phyloP scores from a whole-genome alignment of 23 tunicate genomes.

The Clavelina lepadiformis region DNA sequence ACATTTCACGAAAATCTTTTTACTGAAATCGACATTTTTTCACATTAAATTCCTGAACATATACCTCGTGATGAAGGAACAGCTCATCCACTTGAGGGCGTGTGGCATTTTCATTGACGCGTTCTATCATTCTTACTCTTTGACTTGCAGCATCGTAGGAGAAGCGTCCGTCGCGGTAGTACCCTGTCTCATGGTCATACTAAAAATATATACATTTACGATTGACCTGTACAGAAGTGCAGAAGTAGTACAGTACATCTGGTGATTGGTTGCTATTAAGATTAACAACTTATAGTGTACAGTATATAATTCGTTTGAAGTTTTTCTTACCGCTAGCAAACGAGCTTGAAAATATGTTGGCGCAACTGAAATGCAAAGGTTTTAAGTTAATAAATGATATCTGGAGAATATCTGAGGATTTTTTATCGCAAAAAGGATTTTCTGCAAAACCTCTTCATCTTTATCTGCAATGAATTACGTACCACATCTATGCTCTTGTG shows the following conservation, averaged over 20 bases:
- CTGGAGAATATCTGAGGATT: too few relatives aligned
- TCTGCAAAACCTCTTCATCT: too few relatives aligned
- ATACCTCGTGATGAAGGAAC: constrained; percentile 10
- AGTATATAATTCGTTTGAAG: background rate
- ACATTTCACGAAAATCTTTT: background rate
- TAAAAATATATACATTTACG: too few relatives aligned
- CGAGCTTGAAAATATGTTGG: constrained; percentile 6
- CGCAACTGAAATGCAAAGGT: constrained; percentile 9
- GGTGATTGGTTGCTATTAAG: too few relatives aligned
- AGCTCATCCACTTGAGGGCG: constrained; percentile 41
- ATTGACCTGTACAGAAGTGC: too few relatives aligned
- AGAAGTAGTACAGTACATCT: too few relatives aligned
- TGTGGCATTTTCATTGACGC: constrained; percentile 27
- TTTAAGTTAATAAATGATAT: too few relatives aligned
- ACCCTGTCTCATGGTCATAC: constrained; percentile 33
- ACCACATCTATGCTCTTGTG: background rate
- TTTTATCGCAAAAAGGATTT: too few relatives aligned
- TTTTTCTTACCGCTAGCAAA: constrained; percentile 4
- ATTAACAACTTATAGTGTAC: too few relatives aligned
- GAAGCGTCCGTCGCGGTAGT: constrained; percentile 17
- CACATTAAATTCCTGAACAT: too few relatives aligned
- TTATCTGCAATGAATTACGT: too few relatives aligned
- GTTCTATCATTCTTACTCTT: constrained; percentile 26
- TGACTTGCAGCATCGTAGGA: constrained; percentile 31
- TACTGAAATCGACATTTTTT: background rate